Conservation (phyloP, 2,113 vertebrate species). For the Numenius arquata region DNA sequence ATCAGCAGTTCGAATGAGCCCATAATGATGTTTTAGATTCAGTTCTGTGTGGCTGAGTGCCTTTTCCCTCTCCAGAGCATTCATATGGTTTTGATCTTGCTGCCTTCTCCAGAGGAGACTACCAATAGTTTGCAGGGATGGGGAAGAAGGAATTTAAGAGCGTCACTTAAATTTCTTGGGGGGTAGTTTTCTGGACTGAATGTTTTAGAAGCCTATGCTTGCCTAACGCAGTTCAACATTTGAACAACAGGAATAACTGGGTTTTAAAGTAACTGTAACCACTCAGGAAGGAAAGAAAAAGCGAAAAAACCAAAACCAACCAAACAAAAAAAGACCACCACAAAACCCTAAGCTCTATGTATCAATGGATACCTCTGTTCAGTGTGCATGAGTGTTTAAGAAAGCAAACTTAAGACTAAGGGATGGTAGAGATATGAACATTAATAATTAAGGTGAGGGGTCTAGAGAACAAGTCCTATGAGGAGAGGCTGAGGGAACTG, state of each 20-base stretch:
- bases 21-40: neutral
- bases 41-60: neutral
- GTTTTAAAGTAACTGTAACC: neutral
- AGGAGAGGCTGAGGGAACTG: no score
- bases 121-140: neutral
- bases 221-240: neutral
- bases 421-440: neutral
- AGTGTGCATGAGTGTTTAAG: neutral
- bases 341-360: neutral
- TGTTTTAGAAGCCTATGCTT: neutral
- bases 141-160: neutral
- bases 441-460: no score
- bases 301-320: neutral
- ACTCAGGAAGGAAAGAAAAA: neutral
- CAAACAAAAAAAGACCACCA: no score
- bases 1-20: neutral
- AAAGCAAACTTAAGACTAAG: neutral
- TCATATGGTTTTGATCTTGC: conserved; percentile 13
- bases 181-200: neutral
- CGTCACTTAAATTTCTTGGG: neutral
- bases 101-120: neutral
- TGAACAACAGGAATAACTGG: neutral
- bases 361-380: neutral
- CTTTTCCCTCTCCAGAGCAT: neutral
- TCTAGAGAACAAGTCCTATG: no score